Percentiles rank a stretch among this genome's conserved stretches.
phyloP scores from a whole-genome alignment of 2,888 invertebrate species.

The Lycia hirtaria region DNA sequence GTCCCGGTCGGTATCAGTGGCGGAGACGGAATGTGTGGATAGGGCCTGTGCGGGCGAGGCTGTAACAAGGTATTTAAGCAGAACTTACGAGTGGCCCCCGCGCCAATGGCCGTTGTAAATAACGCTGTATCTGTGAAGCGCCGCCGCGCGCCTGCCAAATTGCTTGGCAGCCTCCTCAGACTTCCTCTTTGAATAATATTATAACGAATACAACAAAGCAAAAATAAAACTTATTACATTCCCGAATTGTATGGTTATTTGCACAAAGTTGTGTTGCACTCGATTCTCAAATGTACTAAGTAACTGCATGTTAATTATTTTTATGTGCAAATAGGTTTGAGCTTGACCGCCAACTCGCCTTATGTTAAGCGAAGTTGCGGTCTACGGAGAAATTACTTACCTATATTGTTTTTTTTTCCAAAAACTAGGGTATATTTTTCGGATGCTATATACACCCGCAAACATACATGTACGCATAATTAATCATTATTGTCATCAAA shows the following conservation, averaged over 20 bases:
- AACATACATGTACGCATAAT: too few species aligned
- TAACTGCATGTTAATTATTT: too few species aligned
- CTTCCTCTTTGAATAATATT: conserved; percentile 81
- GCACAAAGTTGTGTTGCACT: conserved; percentile 7
- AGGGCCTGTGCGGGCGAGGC: conserved; percentile 50
- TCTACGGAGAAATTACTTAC: too few species aligned
- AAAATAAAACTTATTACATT: conserved; percentile 63
- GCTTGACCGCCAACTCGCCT: too few species aligned
- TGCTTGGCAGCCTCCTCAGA: conserved; percentile 80
- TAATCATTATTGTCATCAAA: too few species aligned
- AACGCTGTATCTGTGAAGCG: conserved; percentile 73
- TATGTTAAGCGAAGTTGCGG: too few species aligned
- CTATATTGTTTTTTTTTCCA: too few species aligned
- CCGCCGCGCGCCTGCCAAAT: conserved; percentile 74
- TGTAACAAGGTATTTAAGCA: conserved; percentile 77
- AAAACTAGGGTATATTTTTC: too few species aligned
- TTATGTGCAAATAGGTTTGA: too few species aligned
- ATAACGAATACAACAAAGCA: conserved; percentile 74
- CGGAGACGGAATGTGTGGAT: conserved; percentile 53
- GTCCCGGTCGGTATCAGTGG: conserved; percentile 51
- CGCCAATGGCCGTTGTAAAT: conserved; percentile 76
- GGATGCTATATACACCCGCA: too few species aligned
- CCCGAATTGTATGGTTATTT: conserved; percentile 42
- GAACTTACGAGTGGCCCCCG: conserved; percentile 72
- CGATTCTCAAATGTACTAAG: too few species aligned